Percentiles rank a stretch among this genome's conserved stretches.
Conservation (phyloP, 37 sponge, comb jelly and placozoan genomes). For the Corticium candelabrum region DNA sequence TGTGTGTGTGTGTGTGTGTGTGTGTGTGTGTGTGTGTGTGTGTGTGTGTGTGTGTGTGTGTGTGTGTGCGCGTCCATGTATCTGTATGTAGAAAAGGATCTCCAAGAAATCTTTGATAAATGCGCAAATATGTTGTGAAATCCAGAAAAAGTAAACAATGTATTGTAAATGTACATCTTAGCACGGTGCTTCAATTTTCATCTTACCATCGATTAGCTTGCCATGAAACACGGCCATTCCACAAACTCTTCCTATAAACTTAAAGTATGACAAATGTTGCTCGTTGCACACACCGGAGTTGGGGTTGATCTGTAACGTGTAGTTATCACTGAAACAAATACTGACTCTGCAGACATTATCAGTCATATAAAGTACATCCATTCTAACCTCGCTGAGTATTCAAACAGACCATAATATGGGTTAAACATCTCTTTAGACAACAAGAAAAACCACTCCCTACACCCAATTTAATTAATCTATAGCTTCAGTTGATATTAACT, state of each 20-base stretch:
- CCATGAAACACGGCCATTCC: conserved; percentile 97
- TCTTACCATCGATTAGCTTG: conserved; percentile 92
- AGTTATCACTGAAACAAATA: conserved; percentile 91
- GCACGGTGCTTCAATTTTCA: no score
- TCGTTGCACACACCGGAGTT: conserved; percentile 87
- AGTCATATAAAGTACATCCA: background rate
- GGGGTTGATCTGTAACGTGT: conserved; percentile 97
- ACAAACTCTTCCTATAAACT: conserved; percentile 86
- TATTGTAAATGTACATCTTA: no score
- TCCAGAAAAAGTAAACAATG: background rate
- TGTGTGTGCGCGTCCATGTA: no score
- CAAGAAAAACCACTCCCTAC: conserved; percentile 94
- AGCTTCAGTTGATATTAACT: background rate
- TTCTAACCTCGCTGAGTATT: conserved; percentile 83
- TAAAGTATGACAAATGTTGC: conserved; percentile 80
- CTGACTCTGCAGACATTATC: background rate
- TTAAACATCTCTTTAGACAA: conserved; percentile 96
- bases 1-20: no score
- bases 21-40: no score
- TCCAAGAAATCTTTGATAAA: no score
- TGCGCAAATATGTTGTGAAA: no score
- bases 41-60: no score
- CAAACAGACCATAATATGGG: conserved; percentile 97
- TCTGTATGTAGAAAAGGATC: no score
- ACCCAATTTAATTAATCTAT: background rate